Evolutionary conservation across 2,888 invertebrate genomes (phyloP), one percentile per base, ranked within the genome.

Genomic region (Trypoxylon attenuatum): DNA sequence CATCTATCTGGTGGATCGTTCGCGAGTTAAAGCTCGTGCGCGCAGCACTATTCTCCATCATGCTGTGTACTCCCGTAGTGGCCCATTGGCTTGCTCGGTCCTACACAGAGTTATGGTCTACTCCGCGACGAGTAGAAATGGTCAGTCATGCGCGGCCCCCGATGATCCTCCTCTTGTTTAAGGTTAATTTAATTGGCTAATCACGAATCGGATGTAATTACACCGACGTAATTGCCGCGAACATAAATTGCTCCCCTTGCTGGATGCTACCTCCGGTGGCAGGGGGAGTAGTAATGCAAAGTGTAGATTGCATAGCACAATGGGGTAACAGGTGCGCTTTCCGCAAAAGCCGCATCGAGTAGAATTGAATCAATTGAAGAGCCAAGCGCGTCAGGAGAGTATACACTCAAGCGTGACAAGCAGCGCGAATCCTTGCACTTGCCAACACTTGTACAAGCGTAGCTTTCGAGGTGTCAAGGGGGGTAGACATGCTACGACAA

Each of bases 381-480:
- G 56, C 59, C 66, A 29, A 54, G 38, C 63, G 67, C 64, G 47
- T 38, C 33, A 13, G 33, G n/a, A 13, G 33, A 33, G 33, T 10
- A 33, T 33, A 60, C 57, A 57, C 58, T 47, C 58, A 21, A 38
- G 49, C 68, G 62, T 74, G 72, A 71, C 75, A 60, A 51, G 25
- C 43, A 27, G 72, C 68, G 73, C 62, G 76, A 71, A 71, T 75
- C 72, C 61, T 74, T 56, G 62, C 65, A 59, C 54, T 52, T 63
- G 64, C 56, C 68, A 61, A 75, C 73, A 72, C 76, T 76, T 72
- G 73, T 74, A 76, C 76, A 72, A 10, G 33, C 62, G 69, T 42
- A 56, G 65, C 76, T 74, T 69, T 73, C 71, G 67, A 64, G 63
- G 71, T 55, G 27, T 49, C 58, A 55, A 58, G 63, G 68, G 72